Percentiles rank a stretch among this genome's conserved stretches.
These are phyloP conservation scores for Cinclus cinclus DNA, from an alignment of 2,113 vertebrate genomes.

Conservation along the genomic window DNA sequence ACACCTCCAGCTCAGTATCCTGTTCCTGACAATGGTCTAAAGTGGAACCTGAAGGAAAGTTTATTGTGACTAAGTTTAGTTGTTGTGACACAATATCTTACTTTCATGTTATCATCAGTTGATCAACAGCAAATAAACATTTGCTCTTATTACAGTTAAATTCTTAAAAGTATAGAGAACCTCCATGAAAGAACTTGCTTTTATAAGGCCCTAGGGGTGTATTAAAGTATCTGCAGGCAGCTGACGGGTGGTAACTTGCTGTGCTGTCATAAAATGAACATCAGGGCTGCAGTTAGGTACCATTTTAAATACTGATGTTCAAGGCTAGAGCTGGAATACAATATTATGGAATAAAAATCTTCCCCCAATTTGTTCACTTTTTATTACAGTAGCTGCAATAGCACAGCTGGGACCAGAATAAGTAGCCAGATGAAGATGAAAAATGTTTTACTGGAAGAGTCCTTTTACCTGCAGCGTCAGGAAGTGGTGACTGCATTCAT, in stretches of 20 bases:
- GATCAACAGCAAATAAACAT: not conserved
- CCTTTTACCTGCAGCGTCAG: constrained; percentile 11
- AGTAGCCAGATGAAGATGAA: constrained; percentile 18
- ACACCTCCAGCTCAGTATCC: not conserved
- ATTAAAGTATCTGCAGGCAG: not conserved
- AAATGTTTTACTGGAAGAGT: constrained; percentile 34
- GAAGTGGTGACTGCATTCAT: not conserved
- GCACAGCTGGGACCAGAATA: constrained; percentile 27
- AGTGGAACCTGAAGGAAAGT: not conserved
- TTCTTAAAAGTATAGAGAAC: not conserved
- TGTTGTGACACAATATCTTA: not conserved
- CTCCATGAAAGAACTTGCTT: not conserved
- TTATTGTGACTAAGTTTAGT: not conserved
- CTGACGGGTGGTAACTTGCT: not conserved
- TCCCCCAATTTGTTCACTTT: not conserved
- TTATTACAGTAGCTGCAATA: constrained; percentile 25
- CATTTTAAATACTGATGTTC: not conserved
- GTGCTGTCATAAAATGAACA: not conserved
- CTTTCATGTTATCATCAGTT: not conserved
- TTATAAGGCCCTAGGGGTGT: not conserved
- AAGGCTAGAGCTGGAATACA: not conserved
- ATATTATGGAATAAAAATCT: constrained; percentile 14
- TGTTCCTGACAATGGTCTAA: not conserved
- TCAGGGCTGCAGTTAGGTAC: not conserved
- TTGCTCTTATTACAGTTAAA: not conserved